Evolutionary conservation across 2,888 invertebrate genomes (phyloP).

Genomic region (Ferrisia virgata): DNA sequence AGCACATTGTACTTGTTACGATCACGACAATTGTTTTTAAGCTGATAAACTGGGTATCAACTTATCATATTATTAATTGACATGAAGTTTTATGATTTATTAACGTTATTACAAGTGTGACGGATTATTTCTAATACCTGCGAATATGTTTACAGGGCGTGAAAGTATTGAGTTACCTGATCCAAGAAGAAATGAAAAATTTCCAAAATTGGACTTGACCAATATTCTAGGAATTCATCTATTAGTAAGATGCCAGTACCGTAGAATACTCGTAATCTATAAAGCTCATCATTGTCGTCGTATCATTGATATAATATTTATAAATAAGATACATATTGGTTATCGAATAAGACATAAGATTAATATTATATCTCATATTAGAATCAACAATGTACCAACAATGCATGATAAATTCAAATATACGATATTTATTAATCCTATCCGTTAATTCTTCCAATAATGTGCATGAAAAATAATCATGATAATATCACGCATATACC

Average conservation of each 20-base stretch:
- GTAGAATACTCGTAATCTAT: neutral
- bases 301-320: too few species aligned
- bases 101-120: neutral
- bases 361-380: too few species aligned
- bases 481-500: neutral
- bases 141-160: neutral
- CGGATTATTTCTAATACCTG: neutral
- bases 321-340: too few species aligned
- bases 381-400: too few species aligned
- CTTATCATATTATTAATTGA: neutral
- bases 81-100: neutral
- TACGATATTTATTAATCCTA: too few species aligned
- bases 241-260: neutral
- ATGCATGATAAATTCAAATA: too few species aligned
- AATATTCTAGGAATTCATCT: neutral
- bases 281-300: neutral
- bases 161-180: neutral
- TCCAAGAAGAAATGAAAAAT: neutral
- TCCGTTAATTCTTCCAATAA: neutral
- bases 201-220: neutral
- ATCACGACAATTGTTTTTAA: neutral
- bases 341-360: too few species aligned
- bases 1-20: neutral
- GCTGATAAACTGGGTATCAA: neutral
- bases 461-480: neutral